phyloP scores from a whole-genome alignment of 2,888 invertebrate species.

The Cepaea hortensis region DNA sequence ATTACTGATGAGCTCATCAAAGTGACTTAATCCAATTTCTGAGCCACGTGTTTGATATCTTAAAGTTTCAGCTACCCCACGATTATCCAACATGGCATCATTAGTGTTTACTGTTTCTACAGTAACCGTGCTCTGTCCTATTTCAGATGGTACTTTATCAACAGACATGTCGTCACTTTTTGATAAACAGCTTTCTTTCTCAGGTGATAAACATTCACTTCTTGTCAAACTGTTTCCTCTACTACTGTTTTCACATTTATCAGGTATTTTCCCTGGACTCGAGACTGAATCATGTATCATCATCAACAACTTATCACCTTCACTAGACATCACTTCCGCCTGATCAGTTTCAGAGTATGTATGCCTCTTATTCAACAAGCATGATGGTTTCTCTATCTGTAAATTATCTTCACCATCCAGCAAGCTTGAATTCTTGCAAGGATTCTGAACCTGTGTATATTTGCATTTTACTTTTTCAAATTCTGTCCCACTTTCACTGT shows the following conservation, averaged over 20 bases:
- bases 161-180: no score
- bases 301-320: conserved; percentile 16
- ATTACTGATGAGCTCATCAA: background rate
- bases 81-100: background rate
- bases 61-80: background rate
- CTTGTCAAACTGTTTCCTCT: no score
- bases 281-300: conserved; percentile 8
- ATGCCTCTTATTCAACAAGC: no score
- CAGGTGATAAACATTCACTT: background rate
- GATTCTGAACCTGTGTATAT: background rate
- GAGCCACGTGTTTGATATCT: background rate
- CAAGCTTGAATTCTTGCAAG: background rate
- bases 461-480: background rate
- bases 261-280: background rate
- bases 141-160: background rate
- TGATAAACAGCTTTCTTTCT: background rate
- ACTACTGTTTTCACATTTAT: background rate
- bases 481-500: background rate
- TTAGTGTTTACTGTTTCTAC: background rate
- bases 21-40: background rate
- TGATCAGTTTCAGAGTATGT: conserved; percentile 3
- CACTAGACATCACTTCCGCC: conserved; percentile 5
- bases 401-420: background rate
- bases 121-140: background rate
- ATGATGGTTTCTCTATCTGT: background rate